Evolutionary conservation across 2,888 invertebrate genomes (phyloP).

Genomic region (Anthoptus insignis): DNA sequence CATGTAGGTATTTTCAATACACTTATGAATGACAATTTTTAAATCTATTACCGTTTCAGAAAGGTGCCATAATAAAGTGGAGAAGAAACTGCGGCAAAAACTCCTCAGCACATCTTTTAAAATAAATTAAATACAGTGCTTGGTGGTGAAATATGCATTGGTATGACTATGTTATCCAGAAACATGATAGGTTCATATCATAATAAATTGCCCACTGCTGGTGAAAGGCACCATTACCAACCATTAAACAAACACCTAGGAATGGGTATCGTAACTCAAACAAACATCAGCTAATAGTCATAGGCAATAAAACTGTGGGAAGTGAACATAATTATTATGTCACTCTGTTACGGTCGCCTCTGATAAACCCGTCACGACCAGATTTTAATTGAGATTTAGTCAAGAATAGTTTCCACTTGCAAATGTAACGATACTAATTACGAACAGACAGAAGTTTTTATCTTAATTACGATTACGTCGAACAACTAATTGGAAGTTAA

Average conservation of each 20-base stretch:
- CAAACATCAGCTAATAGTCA: constrained; percentile 11
- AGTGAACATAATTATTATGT: constrained; percentile 37
- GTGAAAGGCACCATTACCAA: not conserved
- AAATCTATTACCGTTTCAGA: too few species aligned
- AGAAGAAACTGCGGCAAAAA: too few species aligned
- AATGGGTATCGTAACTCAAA: constrained; percentile 7
- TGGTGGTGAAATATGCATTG: too few species aligned
- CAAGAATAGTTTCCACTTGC: constrained; percentile 41
- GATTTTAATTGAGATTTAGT: constrained; percentile 46
- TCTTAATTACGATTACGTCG: constrained; percentile 49
- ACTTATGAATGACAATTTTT: too few species aligned
- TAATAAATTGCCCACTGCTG: not conserved
- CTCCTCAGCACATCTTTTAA: too few species aligned
- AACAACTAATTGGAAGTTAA: constrained; percentile 45
- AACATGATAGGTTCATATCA: too few species aligned
- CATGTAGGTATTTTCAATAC: too few species aligned
- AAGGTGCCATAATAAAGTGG: too few species aligned
- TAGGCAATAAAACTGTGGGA: constrained; percentile 25
- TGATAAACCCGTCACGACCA: constrained; percentile 38
- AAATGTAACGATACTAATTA: constrained; percentile 44
- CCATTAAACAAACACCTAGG: not conserved
- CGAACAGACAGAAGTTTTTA: constrained; percentile 44
- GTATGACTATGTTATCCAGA: not conserved
- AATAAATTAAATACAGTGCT: too few species aligned
- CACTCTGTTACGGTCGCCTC: constrained; percentile 24